These are phyloP conservation scores for Oplegnathus fasciatus DNA, from an alignment of 2,113 vertebrate species.

Conservation along the genomic window DNA sequence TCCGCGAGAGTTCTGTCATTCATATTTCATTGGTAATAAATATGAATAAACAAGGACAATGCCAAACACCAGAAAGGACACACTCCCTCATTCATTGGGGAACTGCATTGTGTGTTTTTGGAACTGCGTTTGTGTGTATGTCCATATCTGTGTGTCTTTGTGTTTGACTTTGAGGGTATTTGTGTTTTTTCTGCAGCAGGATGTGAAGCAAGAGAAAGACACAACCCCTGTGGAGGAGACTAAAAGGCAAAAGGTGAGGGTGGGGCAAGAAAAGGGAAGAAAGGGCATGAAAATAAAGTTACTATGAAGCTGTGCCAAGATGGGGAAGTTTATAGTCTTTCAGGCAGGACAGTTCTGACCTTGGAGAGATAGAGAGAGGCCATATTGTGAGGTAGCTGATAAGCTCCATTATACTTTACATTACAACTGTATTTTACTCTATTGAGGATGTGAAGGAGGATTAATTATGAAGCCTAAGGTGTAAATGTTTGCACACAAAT, in stretches of 20 bases:
- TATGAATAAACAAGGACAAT: constrained; percentile 67
- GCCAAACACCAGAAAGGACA: constrained; percentile 55
- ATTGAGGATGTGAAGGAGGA: constrained; percentile 8
- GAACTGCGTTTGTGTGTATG: neutral
- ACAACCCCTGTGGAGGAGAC: constrained; percentile 7
- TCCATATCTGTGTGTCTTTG: constrained; percentile 10
- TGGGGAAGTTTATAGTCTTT: neutral
- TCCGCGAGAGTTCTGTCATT: constrained; percentile 57
- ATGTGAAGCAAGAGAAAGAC: constrained; percentile 23
- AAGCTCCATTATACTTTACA: constrained; percentile 7
- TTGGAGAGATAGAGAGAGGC: constrained; percentile 10
- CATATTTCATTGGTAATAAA: constrained; percentile 70
- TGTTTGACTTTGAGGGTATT: constrained; percentile 50
- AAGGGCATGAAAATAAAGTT: constrained; percentile 33
- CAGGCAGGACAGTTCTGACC: neutral
- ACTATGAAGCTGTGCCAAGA: constrained; percentile 33
- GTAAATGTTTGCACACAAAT: neutral
- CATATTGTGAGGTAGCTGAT: neutral
- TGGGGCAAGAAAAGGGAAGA: constrained; percentile 5
- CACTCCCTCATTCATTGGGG: constrained; percentile 14
- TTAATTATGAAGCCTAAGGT: neutral
- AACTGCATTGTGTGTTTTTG: constrained; percentile 23
- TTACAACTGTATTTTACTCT: neutral
- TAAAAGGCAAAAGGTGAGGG: constrained; percentile 26
- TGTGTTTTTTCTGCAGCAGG: constrained; percentile 23